Percentiles rank a stretch among this genome's conserved stretches.
Evolutionary conservation across 2,113 vertebrate genomes (phyloP).

Genomic region (Actenoides hombroni): DNA sequence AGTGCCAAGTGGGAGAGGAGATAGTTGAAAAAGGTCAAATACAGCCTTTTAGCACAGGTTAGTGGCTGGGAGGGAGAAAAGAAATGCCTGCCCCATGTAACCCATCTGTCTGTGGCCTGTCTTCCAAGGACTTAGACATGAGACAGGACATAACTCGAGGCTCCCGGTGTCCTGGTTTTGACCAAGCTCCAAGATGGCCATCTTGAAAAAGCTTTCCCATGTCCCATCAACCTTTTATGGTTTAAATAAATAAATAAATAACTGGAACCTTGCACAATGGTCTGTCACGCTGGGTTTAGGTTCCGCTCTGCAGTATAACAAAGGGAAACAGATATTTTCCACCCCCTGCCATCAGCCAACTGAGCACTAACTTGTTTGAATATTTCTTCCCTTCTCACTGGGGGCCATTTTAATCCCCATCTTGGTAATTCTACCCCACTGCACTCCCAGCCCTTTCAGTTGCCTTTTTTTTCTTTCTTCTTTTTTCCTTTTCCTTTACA

Average conservation of each 20-base stretch:
- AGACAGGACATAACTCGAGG: background rate
- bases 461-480: background rate
- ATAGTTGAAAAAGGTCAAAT: background rate
- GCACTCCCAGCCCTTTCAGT: constrained; percentile 33
- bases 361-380: background rate
- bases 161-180: background rate
- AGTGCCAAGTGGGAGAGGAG: background rate
- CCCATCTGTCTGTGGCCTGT: background rate
- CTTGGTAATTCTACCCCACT: constrained; percentile 61
- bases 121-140: background rate
- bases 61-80: background rate
- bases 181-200: background rate
- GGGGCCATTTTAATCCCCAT: constrained; percentile 8
- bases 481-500: constrained; percentile 31
- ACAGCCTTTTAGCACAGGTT: background rate
- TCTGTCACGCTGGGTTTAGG: background rate
- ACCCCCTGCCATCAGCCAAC: background rate
- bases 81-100: background rate
- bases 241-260: background rate
- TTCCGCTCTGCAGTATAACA: background rate
- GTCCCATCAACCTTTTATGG: background rate
- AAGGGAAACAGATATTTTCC: constrained; percentile 12
- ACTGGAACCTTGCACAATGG: background rate
- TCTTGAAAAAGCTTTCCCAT: background rate
- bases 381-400: constrained; percentile 22